Evolutionary conservation across 1,140 invertebrate genomes (phyloP).

Genomic region (Neodiprion lecontei): DNA sequence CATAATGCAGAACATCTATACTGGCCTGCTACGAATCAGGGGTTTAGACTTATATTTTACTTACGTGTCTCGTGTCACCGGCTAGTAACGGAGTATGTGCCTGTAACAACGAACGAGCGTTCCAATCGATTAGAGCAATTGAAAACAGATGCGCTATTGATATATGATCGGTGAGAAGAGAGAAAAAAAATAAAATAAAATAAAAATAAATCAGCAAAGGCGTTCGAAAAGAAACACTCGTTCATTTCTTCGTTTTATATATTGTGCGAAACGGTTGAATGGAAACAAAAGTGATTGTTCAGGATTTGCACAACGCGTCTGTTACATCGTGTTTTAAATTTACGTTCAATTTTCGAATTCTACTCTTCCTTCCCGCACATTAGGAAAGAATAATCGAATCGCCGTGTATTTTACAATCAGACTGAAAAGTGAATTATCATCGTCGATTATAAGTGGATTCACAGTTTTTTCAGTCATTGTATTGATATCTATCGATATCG

Average conservation of each 20-base stretch:
- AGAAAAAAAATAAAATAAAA: background rate
- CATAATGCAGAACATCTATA: too few relatives aligned
- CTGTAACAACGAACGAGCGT: conserved; percentile 63
- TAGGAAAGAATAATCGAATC: too few relatives aligned
- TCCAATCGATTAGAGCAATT: conserved; percentile 36
- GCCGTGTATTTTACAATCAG: too few relatives aligned
- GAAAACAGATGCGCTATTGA: background rate
- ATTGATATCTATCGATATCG: too few relatives aligned
- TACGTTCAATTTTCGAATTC: too few relatives aligned
- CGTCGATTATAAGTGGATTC: too few relatives aligned
- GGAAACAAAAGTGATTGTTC: background rate
- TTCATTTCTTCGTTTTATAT: background rate
- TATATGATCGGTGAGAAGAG: background rate
- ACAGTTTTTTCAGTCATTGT: too few relatives aligned
- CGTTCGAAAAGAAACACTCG: background rate
- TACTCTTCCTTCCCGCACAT: too few relatives aligned
- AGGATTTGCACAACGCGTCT: background rate
- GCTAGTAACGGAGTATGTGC: conserved; percentile 67
- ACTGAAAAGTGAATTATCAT: too few relatives aligned
- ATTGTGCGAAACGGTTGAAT: background rate
- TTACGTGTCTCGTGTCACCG: conserved; percentile 67
- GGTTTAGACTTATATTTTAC: conserved; percentile 39
- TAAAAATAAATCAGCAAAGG: background rate
- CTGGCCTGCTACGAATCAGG: too few relatives aligned
- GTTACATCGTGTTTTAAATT: too few relatives aligned